These are phyloP conservation scores for Diarsia dahlii DNA, from an alignment of 2,888 invertebrate genomes.

Conservation along the genomic window DNA sequence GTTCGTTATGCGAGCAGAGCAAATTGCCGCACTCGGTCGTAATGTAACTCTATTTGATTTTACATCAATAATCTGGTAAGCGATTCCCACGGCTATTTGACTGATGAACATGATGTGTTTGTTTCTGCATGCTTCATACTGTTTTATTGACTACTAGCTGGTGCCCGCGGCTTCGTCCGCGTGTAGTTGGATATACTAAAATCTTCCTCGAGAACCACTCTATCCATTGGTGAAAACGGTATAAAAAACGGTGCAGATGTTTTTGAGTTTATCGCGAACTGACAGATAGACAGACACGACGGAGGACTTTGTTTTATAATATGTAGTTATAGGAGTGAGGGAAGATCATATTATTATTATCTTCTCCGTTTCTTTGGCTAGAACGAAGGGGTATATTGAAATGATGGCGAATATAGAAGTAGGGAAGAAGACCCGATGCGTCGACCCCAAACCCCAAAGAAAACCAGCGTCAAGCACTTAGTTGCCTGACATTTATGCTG, in stretches of 20 bases:
- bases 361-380: not conserved
- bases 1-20: constrained; percentile 53
- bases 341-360: not conserved
- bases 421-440: not conserved
- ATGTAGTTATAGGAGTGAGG: too few species aligned
- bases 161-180: too few species aligned
- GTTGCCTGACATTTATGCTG: too few species aligned
- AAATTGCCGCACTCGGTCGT: constrained; percentile 56
- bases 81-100: constrained; percentile 59
- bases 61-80: constrained; percentile 54
- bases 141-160: not conserved
- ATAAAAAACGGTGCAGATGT: too few species aligned
- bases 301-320: too few species aligned
- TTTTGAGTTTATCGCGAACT: too few species aligned
- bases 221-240: too few species aligned
- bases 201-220: too few species aligned
- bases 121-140: constrained; percentile 43
- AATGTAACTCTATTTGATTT: constrained; percentile 61
- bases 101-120: constrained; percentile 28
- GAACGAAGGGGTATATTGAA: not conserved
- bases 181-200: too few species aligned
- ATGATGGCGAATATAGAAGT: not conserved
- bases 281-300: too few species aligned
- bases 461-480: too few species aligned
- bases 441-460: not conserved